Evolutionary conservation across 2,888 invertebrate species (phyloP), one percentile per base, ranked within the genome.

Genomic region (Gasteruption jaculator): DNA sequence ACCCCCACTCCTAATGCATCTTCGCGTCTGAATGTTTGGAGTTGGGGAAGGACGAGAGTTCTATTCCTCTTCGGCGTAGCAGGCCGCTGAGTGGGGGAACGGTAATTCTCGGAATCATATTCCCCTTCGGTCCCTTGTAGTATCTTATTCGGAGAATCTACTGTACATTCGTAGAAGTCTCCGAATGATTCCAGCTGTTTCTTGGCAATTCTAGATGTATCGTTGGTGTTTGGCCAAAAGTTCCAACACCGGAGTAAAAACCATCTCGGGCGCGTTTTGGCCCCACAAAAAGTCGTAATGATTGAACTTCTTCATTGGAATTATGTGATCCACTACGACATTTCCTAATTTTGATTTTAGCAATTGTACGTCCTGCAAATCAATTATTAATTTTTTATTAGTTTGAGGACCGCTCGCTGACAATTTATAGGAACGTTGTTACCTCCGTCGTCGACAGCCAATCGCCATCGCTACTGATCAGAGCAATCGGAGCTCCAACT

Each of bases 201-300:
- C n/a, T n/a, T n/a, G n/a, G n/a, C n/a, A n/a, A n/a, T 31, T 14
- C 12, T 32, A 14, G 11, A 14, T 39, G 21, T 39, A 5, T 26
- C 8, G 6, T 22, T 22, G 10, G 31, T 37, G 4, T 6, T 29
- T 24, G 3, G 19, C 49, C 22, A 69, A 46, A 22, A 70, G 48
- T 19, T 49, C 43, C 11, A 65, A 38, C 8, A 68, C 38, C 31
- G 63, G 61, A 22, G 50, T 42, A 20, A 60, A 65, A n/a, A 70
- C 48, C 25, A 58, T 39, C 38, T 59, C 50, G 2, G 54, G 50
- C 3, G 63, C 55, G 15, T 52, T 50, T 44, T 49, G 61, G 30
- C 67, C 65, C 68, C 68, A 69, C 3, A 69, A 32, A 31, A 70
- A 70, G 26, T 69, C 68, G 20, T 68, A 68, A 47, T 70, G 68